These are phyloP conservation scores for Mormyrus proboscirostris DNA, from an alignment of 2,797 vertebrate species.

Conservation along the genomic window DNA sequence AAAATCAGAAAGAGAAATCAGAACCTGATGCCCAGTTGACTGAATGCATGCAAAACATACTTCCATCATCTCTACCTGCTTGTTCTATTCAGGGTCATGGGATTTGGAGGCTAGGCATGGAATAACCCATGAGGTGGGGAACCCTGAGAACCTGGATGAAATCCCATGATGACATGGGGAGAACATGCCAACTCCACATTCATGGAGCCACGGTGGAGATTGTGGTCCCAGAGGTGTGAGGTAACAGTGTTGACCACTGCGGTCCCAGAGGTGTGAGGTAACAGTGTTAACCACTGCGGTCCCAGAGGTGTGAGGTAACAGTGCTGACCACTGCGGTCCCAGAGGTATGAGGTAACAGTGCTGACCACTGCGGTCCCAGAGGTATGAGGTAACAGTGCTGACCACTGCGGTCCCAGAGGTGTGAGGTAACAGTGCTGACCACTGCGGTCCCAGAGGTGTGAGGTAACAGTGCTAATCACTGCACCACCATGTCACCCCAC, in stretches of 20 bases:
- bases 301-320: too few species aligned
- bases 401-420: neutral
- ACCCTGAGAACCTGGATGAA: neutral
- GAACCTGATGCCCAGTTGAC: neutral
- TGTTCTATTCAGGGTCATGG: neutral
- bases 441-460: neutral
- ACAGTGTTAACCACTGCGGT: too few species aligned
- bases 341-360: too few species aligned
- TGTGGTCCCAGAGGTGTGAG: neutral
- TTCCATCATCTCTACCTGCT: neutral
- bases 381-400: too few species aligned
- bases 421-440: too few species aligned
- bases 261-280: too few species aligned
- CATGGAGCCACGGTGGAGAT: neutral
- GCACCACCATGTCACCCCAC: neutral
- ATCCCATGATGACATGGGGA: neutral
- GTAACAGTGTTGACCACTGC: too few species aligned
- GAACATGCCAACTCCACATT: neutral
- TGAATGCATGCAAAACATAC: neutral
- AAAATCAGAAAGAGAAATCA: neutral
- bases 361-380: neutral
- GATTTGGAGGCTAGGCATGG: neutral
- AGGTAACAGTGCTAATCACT: too few species aligned
- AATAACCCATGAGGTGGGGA: neutral
- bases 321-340: too few species aligned